Conservation (phyloP, 2,113 vertebrate species). For the Pelodiscus sinensis region DNA sequence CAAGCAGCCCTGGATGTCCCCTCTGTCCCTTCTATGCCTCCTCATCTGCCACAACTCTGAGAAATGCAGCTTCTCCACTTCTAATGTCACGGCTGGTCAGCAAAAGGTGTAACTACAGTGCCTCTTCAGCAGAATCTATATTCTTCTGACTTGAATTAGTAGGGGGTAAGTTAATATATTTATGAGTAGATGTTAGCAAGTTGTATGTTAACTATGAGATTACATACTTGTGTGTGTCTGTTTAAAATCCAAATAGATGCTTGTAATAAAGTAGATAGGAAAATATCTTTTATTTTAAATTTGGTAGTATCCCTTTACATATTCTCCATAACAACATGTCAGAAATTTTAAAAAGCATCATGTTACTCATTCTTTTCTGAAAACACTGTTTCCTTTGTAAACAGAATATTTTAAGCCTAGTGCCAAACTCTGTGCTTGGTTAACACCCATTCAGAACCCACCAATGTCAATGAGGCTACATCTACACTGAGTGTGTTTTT, state of each 20-base stretch:
- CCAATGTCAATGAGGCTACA: not conserved
- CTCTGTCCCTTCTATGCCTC: too few relatives aligned
- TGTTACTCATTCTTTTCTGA: conserved; percentile 44
- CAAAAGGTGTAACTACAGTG: too few relatives aligned
- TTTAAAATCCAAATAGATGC: conserved; percentile 38
- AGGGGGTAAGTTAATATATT: not conserved
- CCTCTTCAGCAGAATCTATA: too few relatives aligned
- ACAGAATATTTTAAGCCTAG: conserved; percentile 43
- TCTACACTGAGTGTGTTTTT: too few relatives aligned
- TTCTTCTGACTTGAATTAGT: not conserved
- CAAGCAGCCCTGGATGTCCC: too few relatives aligned
- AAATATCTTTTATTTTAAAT: conserved; percentile 34
- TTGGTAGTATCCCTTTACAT: conserved; percentile 34
- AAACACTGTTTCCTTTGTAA: conserved; percentile 63
- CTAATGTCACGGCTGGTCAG: too few relatives aligned
- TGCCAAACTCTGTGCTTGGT: conserved; percentile 36
- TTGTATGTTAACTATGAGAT: not conserved
- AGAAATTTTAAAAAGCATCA: conserved; percentile 35
- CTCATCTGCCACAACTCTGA: too few relatives aligned
- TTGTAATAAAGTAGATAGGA: conserved; percentile 32
- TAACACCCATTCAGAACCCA: not conserved
- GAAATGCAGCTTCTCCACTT: too few relatives aligned
- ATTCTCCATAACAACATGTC: conserved; percentile 22
- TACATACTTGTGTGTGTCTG: conserved; percentile 42
- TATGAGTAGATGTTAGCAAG: not conserved